Conservation (phyloP, 1,140 invertebrate species). For the Lepidostoma basale region DNA sequence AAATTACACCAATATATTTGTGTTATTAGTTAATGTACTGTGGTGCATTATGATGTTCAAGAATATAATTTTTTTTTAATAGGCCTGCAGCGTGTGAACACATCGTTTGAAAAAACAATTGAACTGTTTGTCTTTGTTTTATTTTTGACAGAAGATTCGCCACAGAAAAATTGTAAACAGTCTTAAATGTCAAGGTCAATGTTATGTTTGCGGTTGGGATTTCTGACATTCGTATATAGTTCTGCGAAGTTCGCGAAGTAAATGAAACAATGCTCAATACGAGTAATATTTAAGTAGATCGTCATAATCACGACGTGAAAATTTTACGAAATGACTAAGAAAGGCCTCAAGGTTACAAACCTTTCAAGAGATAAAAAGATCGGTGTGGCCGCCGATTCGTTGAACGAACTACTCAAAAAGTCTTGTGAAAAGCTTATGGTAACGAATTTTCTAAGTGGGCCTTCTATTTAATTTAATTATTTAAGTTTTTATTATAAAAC, state of each 20-base stretch:
- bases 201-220: constrained; percentile 18
- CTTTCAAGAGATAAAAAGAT: constrained; percentile 68
- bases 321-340: constrained; percentile 56
- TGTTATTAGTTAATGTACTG: too few species aligned
- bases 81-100: too few species aligned
- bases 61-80: too few species aligned
- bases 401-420: constrained; percentile 68
- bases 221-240: neutral
- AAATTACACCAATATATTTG: too few species aligned
- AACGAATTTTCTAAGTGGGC: constrained; percentile 47
- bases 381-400: constrained; percentile 69
- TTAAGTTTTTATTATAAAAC: neutral
- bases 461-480: neutral
- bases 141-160: too few species aligned
- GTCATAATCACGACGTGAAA: neutral
- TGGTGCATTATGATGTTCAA: too few species aligned
- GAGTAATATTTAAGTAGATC: too few species aligned
- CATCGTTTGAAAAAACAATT: too few species aligned
- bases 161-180: neutral
- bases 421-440: constrained; percentile 71
- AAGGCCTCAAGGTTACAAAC: constrained; percentile 75
- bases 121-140: too few species aligned
- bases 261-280: neutral
- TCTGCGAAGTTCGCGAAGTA: neutral
- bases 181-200: constrained; percentile 35